A percentile compares a stretch with the other conserved stretches of the same genome.
These are phyloP conservation scores for Oreochromis mossambicus DNA, from an alignment of 2,797 vertebrate species.

Conservation along the genomic window DNA sequence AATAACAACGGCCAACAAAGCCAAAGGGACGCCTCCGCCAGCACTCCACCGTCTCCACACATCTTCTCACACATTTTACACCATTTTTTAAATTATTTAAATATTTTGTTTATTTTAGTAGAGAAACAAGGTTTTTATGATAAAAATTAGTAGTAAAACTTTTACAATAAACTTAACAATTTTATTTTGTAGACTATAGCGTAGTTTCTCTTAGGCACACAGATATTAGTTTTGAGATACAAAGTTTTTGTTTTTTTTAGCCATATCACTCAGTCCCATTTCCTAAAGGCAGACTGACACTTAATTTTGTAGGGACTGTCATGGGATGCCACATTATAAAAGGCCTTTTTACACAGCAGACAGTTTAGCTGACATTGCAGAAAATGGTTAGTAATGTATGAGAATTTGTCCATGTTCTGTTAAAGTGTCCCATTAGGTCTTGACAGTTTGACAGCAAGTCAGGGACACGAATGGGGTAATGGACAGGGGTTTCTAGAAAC, in stretches of 20 bases:
- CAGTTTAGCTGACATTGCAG: neutral
- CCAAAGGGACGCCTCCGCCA: neutral
- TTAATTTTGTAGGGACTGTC: neutral
- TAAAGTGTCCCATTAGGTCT: neutral
- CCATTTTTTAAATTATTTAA: rapidly evolving
- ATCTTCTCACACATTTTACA: neutral
- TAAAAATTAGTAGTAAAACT: neutral
- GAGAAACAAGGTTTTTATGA: neutral
- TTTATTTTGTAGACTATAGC: neutral
- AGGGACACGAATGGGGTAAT: neutral
- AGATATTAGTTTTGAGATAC: neutral
- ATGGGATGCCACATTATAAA: neutral
- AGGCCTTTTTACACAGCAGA: neutral
- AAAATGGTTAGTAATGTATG: neutral
- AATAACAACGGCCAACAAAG: neutral
- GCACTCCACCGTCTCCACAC: neutral
- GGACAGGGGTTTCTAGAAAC: neutral
- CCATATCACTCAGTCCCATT: neutral
- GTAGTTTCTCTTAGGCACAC: neutral
- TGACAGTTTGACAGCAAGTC: neutral
- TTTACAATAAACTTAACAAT: neutral
- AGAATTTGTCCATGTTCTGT: neutral
- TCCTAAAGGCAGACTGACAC: neutral
- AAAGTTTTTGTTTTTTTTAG: neutral
- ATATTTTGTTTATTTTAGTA: neutral